A percentile compares a stretch with the other conserved stretches of the same genome.
These are phyloP conservation scores for Mus spicilegus DNA, from an alignment of 2,113 vertebrate species.

Conservation along the genomic window DNA sequence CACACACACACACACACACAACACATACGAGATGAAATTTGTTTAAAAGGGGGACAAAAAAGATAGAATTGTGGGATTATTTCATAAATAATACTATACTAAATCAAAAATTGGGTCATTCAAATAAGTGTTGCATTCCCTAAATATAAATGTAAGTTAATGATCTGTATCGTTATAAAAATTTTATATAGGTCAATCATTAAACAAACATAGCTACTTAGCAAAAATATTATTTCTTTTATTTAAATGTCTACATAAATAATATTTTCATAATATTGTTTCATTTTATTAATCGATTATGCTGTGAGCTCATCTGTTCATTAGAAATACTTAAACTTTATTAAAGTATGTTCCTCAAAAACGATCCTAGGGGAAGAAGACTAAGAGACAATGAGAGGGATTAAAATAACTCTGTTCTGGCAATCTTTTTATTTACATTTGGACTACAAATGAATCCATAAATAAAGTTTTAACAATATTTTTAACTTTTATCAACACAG, in stretches of 20 bases:
- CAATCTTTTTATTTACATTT: neutral
- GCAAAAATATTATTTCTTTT: neutral
- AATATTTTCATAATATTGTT: too few species aligned
- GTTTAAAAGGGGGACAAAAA: neutral
- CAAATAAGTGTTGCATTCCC: neutral
- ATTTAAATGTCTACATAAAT: slow-evolving; percentile 17
- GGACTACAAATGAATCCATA: neutral
- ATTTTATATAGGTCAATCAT: neutral
- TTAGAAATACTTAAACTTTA: neutral
- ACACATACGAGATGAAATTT: neutral
- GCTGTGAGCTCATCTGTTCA: neutral
- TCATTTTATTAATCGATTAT: neutral
- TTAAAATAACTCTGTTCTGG: neutral
- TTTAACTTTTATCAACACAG: neutral
- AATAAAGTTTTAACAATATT: neutral
- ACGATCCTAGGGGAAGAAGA: fast-evolving
- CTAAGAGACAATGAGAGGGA: neutral
- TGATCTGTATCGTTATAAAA: neutral
- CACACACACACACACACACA: neutral
- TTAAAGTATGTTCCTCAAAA: neutral
- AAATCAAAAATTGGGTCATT: neutral
- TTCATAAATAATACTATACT: neutral
- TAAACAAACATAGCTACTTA: slow-evolving; percentile 16
- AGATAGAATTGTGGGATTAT: neutral
- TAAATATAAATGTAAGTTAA: slow-evolving; percentile 6